Evolutionary conservation across 2,888 invertebrate genomes (phyloP).

Genomic region (Acanthoscelides obtectus): DNA sequence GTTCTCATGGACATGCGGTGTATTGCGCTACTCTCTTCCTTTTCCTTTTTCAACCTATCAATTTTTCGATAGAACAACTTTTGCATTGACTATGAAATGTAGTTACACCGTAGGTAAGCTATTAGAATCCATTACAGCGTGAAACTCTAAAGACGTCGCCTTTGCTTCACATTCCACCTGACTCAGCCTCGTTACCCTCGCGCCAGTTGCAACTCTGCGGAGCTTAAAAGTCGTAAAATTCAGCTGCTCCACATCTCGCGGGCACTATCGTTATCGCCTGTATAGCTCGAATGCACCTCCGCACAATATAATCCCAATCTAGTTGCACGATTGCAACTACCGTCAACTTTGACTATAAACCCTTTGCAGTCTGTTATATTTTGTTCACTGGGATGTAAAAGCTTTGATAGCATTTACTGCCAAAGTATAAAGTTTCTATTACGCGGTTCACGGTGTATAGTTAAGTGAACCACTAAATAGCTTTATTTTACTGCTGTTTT

Average conservation of each 20-base stretch:
- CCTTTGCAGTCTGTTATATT: neutral
- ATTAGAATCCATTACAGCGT: neutral
- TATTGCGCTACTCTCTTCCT: no score
- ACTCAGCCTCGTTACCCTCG: neutral
- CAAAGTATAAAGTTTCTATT: neutral
- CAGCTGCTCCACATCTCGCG: neutral
- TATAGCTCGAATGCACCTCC: neutral
- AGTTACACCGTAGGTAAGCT: no score
- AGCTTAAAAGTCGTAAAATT: neutral
- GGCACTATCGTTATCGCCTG: neutral
- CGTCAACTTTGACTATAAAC: neutral
- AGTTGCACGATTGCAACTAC: neutral
- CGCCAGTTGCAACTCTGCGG: neutral
- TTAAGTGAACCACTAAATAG: no score
- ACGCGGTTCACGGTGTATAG: no score
- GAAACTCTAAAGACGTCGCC: neutral
- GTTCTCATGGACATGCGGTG: no score
- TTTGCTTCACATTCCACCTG: neutral
- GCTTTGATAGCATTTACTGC: neutral
- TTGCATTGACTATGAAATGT: no score
- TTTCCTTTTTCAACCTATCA: no score
- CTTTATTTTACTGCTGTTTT: no score
- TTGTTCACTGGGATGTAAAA: neutral
- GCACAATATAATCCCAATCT: neutral
- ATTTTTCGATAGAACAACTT: no score